phyloP scores from a whole-genome alignment of 2,113 vertebrate species.

The Mormoops blainvillei region DNA sequence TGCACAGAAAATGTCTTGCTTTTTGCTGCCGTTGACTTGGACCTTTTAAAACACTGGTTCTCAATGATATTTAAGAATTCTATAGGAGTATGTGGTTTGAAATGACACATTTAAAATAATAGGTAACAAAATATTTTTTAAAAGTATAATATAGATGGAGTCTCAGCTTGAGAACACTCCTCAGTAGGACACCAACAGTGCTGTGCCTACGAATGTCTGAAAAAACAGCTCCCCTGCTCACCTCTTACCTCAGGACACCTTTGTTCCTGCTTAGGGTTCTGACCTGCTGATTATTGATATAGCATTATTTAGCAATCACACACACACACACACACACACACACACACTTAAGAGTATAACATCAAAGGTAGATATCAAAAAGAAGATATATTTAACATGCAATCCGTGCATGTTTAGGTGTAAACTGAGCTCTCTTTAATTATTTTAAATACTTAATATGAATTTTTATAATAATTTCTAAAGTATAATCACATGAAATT shows the following conservation, averaged over 20 bases:
- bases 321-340: neutral
- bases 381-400: neutral
- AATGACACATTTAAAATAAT: neutral
- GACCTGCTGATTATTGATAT: neutral
- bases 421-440: neutral
- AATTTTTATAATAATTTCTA: conserved; percentile 5
- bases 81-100: neutral
- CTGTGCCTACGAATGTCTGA: neutral
- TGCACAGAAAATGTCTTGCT: neutral
- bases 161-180: neutral
- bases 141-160: neutral
- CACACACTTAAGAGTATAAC: neutral
- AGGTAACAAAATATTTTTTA: neutral
- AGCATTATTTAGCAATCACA: neutral
- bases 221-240: neutral
- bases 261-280: neutral
- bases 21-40: neutral
- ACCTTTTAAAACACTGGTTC: neutral
- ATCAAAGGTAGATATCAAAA: neutral
- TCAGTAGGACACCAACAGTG: neutral
- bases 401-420: neutral
- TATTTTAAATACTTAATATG: neutral
- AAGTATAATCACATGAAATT: neutral
- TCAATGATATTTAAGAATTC: neutral
- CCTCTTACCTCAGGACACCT: neutral